Evolutionary conservation across 2,797 vertebrate genomes (phyloP), one percentile per base, ranked within the genome.

Genomic region (Argentina silus): DNA sequence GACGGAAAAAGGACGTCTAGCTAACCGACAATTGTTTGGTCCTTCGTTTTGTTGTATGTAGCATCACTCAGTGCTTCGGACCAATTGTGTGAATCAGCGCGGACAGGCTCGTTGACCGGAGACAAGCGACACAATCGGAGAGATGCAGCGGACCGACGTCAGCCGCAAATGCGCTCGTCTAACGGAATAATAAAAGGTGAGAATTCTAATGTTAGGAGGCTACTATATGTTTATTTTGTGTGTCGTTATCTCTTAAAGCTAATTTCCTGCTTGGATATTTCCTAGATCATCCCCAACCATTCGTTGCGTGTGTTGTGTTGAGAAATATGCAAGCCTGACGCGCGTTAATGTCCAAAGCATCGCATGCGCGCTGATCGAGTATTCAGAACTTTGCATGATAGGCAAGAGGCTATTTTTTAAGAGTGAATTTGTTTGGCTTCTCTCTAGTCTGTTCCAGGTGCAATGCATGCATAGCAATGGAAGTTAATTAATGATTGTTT

Each of bases 81-180:
- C 84, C 85, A 77, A 88, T 89, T 87, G 90, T 86, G 83, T 85
- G 88, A 83, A 86, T 88, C 83, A 87, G 90, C 80, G 73, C 76
- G 66, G 72, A 65, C 44, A 62, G 57, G 74, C 74, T 57, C 57
- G 57, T 77, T 86, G 86, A 80, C 84, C 76, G 71, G 76, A 70
- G 65, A 73, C 69, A 64, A 83, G 86, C 84, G 85, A 91, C 89
- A 86, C 84, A 73, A 74, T 77, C 84, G 85, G 82, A 81, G 89
- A 85, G 81, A 91, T 91, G 90, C 86, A 74, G 83, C 78, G 87
- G 78, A 87, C 83, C 82, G 80, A 90, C 83, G 72, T 61, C 82
- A 83, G 79, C 80, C 79, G 84, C 71, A 78, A 83, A 86, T 81
- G 83, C 84, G 80, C 87, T 81, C 79, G 76, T 75, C 86, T 79